Evolutionary conservation across 1,140 invertebrate species (phyloP).

Genomic region (Trichonephila clavipes): DNA sequence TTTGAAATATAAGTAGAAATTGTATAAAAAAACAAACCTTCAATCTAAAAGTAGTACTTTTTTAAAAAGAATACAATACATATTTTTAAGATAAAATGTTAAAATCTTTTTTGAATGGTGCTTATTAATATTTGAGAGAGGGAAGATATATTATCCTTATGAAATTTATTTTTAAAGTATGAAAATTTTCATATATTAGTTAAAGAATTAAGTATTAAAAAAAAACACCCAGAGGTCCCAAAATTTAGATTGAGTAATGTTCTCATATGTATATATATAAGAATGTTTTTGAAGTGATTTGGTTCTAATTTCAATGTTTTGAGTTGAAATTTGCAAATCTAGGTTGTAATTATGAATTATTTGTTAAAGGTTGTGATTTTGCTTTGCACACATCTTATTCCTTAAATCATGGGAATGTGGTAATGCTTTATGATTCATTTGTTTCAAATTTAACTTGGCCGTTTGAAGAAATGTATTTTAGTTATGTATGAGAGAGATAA

Average conservation of each 20-base stretch:
- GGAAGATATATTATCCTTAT: too few species aligned
- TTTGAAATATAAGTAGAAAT: too few species aligned
- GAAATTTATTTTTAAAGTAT: too few species aligned
- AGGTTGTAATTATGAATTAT: not conserved
- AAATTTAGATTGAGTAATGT: not conserved
- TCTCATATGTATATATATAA: not conserved
- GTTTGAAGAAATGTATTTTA: not conserved
- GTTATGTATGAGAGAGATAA: not conserved
- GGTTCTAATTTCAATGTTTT: not conserved
- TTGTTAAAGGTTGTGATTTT: slow-evolving; percentile 8
- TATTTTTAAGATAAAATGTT: too few species aligned
- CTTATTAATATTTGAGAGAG: too few species aligned
- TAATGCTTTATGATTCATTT: not conserved
- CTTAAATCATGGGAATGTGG: not conserved
- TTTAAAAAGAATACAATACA: too few species aligned
- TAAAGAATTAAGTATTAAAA: too few species aligned
- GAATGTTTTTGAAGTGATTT: not conserved
- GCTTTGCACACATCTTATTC: slow-evolving; percentile 3
- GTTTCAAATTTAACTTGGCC: not conserved
- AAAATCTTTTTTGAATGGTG: too few species aligned
- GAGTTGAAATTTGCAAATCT: not conserved
- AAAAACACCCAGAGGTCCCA: too few species aligned
- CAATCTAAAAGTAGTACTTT: too few species aligned
- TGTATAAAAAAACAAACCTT: too few species aligned
- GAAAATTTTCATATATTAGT: too few species aligned